Percentiles rank a stretch among this genome's conserved stretches.
Evolutionary conservation across 2,113 vertebrate genomes (phyloP).

Genomic region (Trematomus loennbergii): DNA sequence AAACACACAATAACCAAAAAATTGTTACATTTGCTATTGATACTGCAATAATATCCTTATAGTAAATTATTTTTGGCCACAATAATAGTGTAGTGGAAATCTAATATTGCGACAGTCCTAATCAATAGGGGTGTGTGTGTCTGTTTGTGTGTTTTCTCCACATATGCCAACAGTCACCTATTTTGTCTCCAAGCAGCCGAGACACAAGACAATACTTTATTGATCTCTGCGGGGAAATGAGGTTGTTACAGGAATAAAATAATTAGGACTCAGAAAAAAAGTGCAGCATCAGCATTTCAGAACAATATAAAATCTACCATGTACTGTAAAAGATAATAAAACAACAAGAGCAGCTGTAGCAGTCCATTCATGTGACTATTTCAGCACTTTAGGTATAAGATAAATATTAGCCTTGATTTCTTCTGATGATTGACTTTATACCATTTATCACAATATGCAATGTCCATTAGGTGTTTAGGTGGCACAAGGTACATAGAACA

Average conservation of each 20-base stretch:
- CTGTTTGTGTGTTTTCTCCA: not conserved
- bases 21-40: too few relatives aligned
- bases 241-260: slow-evolving; percentile 31
- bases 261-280: slow-evolving; percentile 23
- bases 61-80: too few relatives aligned
- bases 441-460: too few relatives aligned
- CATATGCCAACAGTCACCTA: slow-evolving; percentile 14
- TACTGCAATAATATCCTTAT: too few relatives aligned
- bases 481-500: too few relatives aligned
- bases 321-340: slow-evolving; percentile 7
- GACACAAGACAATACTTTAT: slow-evolving; percentile 21
- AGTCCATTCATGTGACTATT: not conserved
- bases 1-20: too few relatives aligned
- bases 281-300: not conserved
- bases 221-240: slow-evolving; percentile 38
- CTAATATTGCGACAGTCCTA: too few relatives aligned
- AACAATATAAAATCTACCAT: not conserved
- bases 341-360: not conserved
- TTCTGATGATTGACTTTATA: too few relatives aligned
- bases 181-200: slow-evolving; percentile 12
- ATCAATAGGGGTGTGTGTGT: not conserved
- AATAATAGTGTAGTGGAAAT: too few relatives aligned
- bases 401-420: not conserved
- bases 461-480: too few relatives aligned
- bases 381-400: not conserved